Evolutionary conservation across 2,797 vertebrate species (phyloP), one percentile per base, ranked within the genome.

Genomic region (Gymnopithys bicolor): DNA sequence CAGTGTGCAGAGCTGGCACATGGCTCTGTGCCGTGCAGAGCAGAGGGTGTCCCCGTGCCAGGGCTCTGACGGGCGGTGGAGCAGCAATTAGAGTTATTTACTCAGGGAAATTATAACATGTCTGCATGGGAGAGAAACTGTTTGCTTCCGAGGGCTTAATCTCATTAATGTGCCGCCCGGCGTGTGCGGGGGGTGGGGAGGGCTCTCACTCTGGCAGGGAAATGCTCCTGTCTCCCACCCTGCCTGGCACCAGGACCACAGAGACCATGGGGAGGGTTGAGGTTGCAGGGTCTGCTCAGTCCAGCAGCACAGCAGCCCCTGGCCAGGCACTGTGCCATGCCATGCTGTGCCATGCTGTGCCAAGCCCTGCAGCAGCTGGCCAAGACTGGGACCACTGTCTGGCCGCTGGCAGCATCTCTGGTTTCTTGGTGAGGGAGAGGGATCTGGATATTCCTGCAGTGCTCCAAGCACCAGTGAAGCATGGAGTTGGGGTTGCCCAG

Each of bases 81-180:
- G 86, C 81, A 48, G 93, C 93, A 95, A 95, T 93, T 95, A 95
- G 88, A 87, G 67, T 84, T 95, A 95, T 95, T 95, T 95, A 96
- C 93, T 93, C 71, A 60, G 90, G 84, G 60, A 96, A 95, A 95
- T 97, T 94, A 94, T 82, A 96, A 92, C 91, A 90, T 79, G 94
- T 89, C 96, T 93, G 95, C 94, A 89, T 86, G 88, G 94, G 92
- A 93, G 95, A 96, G 94, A 94, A 95, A 90, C 74, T 90, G 86
- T 90, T 95, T 90, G 90, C 84, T 95, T 91, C 92, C 11, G 7
- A 94, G 78, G 81, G 89, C 64, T 93, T 96, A 95, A 96, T 96
- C 93, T 93, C 74, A 87, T 93, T 95, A 95, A 92, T 22, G 78
- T 52, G 88, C 68, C 3, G 0, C 82, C 67, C 22, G 27, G 88